Conservation (phyloP, 2,888 invertebrate species). For the Taphrorychus bicolor region DNA sequence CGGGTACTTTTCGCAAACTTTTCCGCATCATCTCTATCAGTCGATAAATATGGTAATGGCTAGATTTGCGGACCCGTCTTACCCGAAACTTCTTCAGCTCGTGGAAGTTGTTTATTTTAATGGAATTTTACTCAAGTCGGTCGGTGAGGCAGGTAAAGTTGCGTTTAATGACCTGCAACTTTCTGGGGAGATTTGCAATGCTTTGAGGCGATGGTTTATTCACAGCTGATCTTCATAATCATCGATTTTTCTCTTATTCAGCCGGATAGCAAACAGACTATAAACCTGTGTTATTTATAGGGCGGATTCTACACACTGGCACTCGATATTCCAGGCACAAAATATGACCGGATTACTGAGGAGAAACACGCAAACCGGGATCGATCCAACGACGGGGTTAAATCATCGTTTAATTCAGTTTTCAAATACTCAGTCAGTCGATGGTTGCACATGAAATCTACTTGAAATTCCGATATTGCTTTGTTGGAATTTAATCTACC, state of each 20-base stretch:
- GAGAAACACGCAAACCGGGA: constrained; percentile 23
- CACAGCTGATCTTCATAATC: no score
- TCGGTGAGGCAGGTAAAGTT: constrained; percentile 23
- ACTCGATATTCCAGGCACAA: constrained; percentile 19
- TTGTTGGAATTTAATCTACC: neutral
- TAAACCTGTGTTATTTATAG: constrained; percentile 5
- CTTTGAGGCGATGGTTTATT: no score
- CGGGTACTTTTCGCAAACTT: constrained; percentile 49
- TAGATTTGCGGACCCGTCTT: constrained; percentile 45
- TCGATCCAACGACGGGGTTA: constrained; percentile 12
- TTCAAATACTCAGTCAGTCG: neutral
- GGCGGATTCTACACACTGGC: constrained; percentile 8
- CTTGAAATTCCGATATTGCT: neutral
- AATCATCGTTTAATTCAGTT: constrained; percentile 3
- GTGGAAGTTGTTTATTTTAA: constrained; percentile 53
- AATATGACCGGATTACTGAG: constrained; percentile 24
- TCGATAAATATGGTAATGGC: constrained; percentile 56
- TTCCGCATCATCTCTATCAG: constrained; percentile 45
- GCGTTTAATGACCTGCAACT: constrained; percentile 7
- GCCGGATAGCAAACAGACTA: constrained; percentile 1
- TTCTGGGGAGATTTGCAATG: neutral
- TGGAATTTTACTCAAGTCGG: constrained; percentile 37
- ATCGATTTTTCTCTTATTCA: constrained; percentile 1
- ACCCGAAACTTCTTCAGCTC: constrained; percentile 45
- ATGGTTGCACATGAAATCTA: neutral